Evolutionary conservation across 2,113 vertebrate species (phyloP), one percentile per base, ranked within the genome.

Genomic region (Cettia cetti): DNA sequence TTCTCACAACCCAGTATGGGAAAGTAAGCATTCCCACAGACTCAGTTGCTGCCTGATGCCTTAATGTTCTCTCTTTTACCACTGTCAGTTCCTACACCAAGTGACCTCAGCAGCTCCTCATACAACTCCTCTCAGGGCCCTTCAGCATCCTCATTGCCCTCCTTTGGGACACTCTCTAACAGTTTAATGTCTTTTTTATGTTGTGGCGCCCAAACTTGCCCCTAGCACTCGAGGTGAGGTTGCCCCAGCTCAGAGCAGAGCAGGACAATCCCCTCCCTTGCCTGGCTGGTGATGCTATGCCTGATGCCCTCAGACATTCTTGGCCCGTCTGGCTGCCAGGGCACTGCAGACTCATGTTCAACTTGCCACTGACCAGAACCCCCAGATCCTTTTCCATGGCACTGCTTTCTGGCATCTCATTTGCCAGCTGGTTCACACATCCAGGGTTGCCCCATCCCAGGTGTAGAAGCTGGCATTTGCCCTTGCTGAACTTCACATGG

Each of bases 341-440:
- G 8, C 26, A 44, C 37, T 68, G 11, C 53, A 68, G 53, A 0
- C 9, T 37, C 31, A 11, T 35, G 6, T 1, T 31, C 4, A 22
- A 0, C 17, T 44, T 68, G 2, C 2, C 9, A 8, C 3, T 0
- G 0, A 31, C 4, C 31, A 35, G 16, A 4, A 50, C 5, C 8
- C 2, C 7, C 13, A 52, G 14, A 6, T 33, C 5, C 8, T 18
- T 44, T 60, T 44, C 27, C 4, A 6, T 0, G 2, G 11, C 11
- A 18, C 14, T 23, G 11, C 27, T 52, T 33, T 10, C 27, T 4
- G 15, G 4, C 5, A 18, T 37, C 37, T 60, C 7, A 23, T 44
- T 77, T 27, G 11, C 6, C 4, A 35, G 3, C 0, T 19, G 3
- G 20, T 42, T 26, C 30, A 24, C 5, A 24, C 19, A 52, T 12